Evolutionary conservation across 2,797 vertebrate species (phyloP), one percentile per base, ranked within the genome.

Genomic region (Acipenser oxyrinchus): DNA sequence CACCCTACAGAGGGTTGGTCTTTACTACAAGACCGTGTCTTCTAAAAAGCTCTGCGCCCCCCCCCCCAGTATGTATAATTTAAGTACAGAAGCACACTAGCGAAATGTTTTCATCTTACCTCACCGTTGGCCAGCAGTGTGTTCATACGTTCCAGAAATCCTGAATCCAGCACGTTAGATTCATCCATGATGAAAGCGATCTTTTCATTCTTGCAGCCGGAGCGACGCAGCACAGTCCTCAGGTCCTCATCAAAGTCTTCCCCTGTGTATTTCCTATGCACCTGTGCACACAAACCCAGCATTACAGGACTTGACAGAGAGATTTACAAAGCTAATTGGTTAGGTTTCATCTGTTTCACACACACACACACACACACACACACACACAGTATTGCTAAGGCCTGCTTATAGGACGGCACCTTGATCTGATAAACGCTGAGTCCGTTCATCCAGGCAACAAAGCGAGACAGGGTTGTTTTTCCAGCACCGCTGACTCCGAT

Each of bases 171-270:
- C 51, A 99, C 96, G 0, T 99, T 99, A 51, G 97, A 99, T 64
- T 99, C 97, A 60, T 99, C 97, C 97, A 99, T 99, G 77, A 99
- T 99, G 76, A 99, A 99, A 0, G 97, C 96, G 6, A 99, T 98
- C 81, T 99, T 99, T 73, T 99, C 96, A 12, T 99, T 99, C 78
- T 99, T 99, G 75, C 97, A 99, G 67, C 97, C 96, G 0, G 96
- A 98, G 8, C 97, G 93, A 53, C 96, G 91, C 76, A 99, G 73
- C 49, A 99, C 97, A 0, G 96, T 97, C 59, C 96, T 88, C 11
- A 98, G 85, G 69, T 99, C 97, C 78, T 99, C 97, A 59, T 99
- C 97, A 65, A 99, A 99, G 88, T 99, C 97, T 76, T 99, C 97
- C 2, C 96, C 97, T 0, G 95, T 99, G 52, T 99, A 99, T 72